Evolutionary conservation across 2,888 invertebrate genomes (phyloP), one percentile per base, ranked within the genome.

Genomic region (Pachliopta kotzebuea): DNA sequence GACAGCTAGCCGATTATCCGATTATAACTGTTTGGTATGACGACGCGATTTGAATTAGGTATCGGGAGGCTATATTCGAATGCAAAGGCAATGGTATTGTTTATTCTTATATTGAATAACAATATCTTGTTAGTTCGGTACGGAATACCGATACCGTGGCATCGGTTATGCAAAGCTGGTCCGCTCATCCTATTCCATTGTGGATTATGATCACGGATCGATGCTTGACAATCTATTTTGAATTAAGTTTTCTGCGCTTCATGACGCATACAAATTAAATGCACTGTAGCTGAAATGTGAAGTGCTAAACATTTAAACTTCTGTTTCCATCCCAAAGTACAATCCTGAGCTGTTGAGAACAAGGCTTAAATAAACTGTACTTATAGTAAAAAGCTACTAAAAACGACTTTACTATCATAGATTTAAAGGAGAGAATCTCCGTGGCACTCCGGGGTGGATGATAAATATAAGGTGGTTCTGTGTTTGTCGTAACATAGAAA

Each of bases 41-140:
- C 71, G 73, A 76, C 80, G 81, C 83, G 72, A 68, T 72, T 74
- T 79, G 86, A 83, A 84, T 85, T 70, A 79, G 77, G 77, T 84
- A 76, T 79, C 70, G 71, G 74, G 73, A 75, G 74, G 79, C 76
- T 74, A 76, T 78, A 76, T 82, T 78, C 77, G 76, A 80, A 85
- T 85, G 84, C 83, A 78, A 80, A 83, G 74, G 66, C 73, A 75
- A 74, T 73, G 68, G 76, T 78, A 82, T 80, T 80, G 81, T 81
- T 83, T 81, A 81, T 83, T 84, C 79, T 74, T 72, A 79, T 80
- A 79, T 78, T 70, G 82, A 84, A 86, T 85, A 82, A 79, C 79
- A 84, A 85, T 84, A 77, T 75, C 73, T 69, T 72, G 72, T 70
- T 68, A 66, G 65, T 64, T 67, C 64, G 67, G 64, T 54, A 63